Evolutionary conservation across 1,140 invertebrate species (phyloP), one percentile per base, ranked within the genome.

Genomic region (Diuraphis noxia): DNA sequence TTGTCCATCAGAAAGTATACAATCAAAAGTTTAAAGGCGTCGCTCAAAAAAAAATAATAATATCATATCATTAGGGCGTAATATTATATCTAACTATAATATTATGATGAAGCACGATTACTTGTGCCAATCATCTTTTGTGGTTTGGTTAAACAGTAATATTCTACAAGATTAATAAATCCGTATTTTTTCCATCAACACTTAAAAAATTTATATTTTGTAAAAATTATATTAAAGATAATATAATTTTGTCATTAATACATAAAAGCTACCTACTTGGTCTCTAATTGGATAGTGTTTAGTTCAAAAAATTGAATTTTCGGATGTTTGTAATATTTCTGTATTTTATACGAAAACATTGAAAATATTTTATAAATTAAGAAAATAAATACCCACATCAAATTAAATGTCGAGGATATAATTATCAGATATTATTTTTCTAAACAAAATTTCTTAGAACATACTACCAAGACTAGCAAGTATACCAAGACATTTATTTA

Each of bases 11-110:
- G 5, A 38, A 88, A 88, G 30, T 88, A 40, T 36, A 56, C 17
- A 63, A 88, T 88, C 86, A 88, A 88, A 88, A 88, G 86, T 88
- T 88, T 63, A 8, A 19, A 56, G 23, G 49, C 21, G 86, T 88
- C 13, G 10, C 25, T 19, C 5, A 30, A 49, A 52, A 52, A 41
- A 43, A 41, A 41, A 43, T 17, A 46, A 56, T 13, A 56, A 56
- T 17, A 9, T 63, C 36, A 25, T 88, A 52, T 87, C 49, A n/a
- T 87, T 30, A 38, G 30, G 34, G 36, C 25, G 38, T 38, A 13
- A 56, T 30, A 56, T 56, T 21, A 90, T 90, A 90, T 90, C 63
- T 79, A 36, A 46, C 1, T 90, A 90, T 90, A 36, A 30, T 79
- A 89, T 46, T 79, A 89, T 46, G 56, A 79, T 4, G 19, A 21